Evolutionary conservation across 2,888 invertebrate genomes (phyloP).

Genomic region (Unio pictorum): DNA sequence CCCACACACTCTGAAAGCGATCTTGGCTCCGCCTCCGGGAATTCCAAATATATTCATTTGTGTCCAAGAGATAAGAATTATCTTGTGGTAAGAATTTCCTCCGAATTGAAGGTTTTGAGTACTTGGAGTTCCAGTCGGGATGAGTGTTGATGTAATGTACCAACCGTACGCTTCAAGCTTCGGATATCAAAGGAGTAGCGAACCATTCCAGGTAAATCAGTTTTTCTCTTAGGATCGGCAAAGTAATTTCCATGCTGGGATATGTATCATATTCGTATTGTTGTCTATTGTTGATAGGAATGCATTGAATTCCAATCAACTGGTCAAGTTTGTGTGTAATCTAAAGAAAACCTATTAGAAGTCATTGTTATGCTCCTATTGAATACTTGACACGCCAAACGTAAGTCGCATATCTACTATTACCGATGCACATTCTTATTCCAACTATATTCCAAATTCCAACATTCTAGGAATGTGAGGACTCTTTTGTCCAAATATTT

Average conservation of each 20-base stretch:
- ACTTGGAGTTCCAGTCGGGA: constrained; percentile 31
- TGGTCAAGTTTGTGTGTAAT: constrained; percentile 13
- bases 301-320: background rate
- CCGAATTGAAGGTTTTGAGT: constrained; percentile 39
- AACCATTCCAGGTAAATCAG: constrained; percentile 37
- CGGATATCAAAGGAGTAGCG: constrained; percentile 51
- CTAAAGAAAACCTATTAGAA: background rate
- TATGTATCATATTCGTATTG: constrained; percentile 18
- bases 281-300: constrained; percentile 14
- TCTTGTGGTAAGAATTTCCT: constrained; percentile 37
- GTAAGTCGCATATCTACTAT: too few relatives aligned
- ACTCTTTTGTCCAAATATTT: too few relatives aligned
- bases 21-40: constrained; percentile 34
- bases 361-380: too few relatives aligned
- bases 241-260: constrained; percentile 4
- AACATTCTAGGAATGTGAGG: too few relatives aligned
- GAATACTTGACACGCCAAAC: too few relatives aligned
- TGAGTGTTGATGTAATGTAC: constrained; percentile 59
- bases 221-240: constrained; percentile 12
- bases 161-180: constrained; percentile 55
- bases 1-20: constrained; percentile 3
- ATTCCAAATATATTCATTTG: constrained; percentile 43
- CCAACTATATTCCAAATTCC: too few relatives aligned
- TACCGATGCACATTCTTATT: too few relatives aligned
- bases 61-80: constrained; percentile 34